These are phyloP conservation scores for Chironomus tepperi DNA, from an alignment of 1,140 invertebrate genomes.

Conservation along the genomic window DNA sequence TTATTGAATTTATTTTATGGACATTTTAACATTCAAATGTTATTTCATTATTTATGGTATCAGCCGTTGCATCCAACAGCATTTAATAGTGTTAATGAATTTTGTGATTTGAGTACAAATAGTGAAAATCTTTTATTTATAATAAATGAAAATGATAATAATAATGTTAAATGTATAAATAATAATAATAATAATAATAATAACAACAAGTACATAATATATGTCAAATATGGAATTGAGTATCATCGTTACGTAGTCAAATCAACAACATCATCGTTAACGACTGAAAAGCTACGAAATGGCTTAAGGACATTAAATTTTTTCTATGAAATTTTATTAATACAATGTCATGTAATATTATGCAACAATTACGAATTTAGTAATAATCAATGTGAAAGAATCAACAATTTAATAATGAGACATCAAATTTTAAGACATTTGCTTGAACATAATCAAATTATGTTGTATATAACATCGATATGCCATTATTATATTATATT, in stretches of 20 bases:
- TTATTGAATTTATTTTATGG: constrained; percentile 1
- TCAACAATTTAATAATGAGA: neutral
- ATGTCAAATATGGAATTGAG: constrained; percentile 4
- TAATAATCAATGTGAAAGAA: neutral
- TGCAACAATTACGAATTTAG: constrained; percentile 20
- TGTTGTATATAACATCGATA: neutral
- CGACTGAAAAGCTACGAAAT: neutral
- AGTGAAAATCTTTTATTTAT: neutral
- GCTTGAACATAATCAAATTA: constrained; percentile 20
- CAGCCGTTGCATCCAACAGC: neutral
- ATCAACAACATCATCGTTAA: neutral
- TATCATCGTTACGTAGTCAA: neutral
- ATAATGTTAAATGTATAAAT: too few species aligned
- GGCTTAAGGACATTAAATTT: constrained; percentile 3
- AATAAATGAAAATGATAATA: neutral
- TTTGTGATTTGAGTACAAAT: constrained; percentile 23
- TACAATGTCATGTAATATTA: neutral
- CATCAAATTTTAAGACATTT: constrained; percentile 9
- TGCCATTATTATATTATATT: neutral
- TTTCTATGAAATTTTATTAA: constrained; percentile 16
- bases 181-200: too few species aligned
- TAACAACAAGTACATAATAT: neutral
- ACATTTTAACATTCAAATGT: neutral
- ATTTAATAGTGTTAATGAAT: neutral
- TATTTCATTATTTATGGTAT: neutral